Conservation (phyloP, 2,888 invertebrate genomes). For the Ephialtes manifestator region DNA sequence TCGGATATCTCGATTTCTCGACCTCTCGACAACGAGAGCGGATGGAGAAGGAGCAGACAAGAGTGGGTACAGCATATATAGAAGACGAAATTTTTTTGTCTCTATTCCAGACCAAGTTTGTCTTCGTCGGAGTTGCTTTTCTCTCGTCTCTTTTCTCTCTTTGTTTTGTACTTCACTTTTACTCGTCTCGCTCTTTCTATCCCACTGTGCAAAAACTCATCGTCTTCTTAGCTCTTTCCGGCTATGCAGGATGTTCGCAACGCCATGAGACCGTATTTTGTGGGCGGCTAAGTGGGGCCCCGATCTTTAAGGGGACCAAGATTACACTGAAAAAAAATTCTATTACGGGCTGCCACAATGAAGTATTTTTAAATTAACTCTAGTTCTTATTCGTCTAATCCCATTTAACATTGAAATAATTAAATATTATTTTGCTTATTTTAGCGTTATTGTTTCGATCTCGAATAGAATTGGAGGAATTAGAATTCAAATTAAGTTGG, state of each 20-base stretch:
- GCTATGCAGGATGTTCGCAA: constrained; percentile 24
- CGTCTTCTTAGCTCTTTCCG: constrained; percentile 27
- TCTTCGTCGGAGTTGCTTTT: neutral
- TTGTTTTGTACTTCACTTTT: neutral
- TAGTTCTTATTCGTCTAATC: too few relatives aligned
- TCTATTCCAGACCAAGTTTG: constrained; percentile 3
- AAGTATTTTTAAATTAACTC: too few relatives aligned
- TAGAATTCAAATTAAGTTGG: too few relatives aligned
- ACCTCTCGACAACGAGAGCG: constrained; percentile 42
- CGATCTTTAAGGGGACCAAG: neutral
- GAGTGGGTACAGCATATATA: constrained; percentile 2
- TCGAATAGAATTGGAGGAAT: too few relatives aligned
- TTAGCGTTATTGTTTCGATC: too few relatives aligned
- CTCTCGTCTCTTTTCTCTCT: constrained; percentile 24
- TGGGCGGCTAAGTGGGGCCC: constrained; percentile 7
- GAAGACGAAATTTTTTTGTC: constrained; percentile 14
- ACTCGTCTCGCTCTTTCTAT: neutral
- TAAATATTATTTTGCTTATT: too few relatives aligned
- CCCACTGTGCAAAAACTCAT: constrained; percentile 4
- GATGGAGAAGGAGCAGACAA: neutral
- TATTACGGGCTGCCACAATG: too few relatives aligned
- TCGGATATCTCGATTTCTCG: constrained; percentile 56
- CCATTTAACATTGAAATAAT: too few relatives aligned
- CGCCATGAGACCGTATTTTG: constrained; percentile 7
- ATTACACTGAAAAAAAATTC: too few relatives aligned